Evolutionary conservation across 37 sponge, comb jelly and placozoan genomes (phyloP), one percentile per base, ranked within the genome.

Genomic region (Beroe ovata): DNA sequence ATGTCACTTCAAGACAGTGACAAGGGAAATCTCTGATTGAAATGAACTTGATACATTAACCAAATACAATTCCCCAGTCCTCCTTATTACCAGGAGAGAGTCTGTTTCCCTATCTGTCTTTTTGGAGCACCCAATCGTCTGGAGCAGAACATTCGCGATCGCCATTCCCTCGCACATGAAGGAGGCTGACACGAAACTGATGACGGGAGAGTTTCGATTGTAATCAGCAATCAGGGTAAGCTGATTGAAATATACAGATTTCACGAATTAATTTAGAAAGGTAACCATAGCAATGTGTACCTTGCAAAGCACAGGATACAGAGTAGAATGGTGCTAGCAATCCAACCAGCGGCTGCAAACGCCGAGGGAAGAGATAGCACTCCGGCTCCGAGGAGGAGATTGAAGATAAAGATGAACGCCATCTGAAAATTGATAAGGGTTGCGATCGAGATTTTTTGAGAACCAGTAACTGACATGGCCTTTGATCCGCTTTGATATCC

Each of bases 321-420:
- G 36, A 99, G 89, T 8, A 99, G 92, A 0, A 94, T 19, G n/a
- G 93, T 91, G 23, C 94, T 96, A 28, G 94, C 64, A 8, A 93
- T 64, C 60, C 94, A 90, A 19, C 99, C 99, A 0, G 95, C 96
- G 18, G 92, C 47, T 33, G 89, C 92, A 91, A 99, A 96, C 26
- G 96, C 96, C 54, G 91, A 71, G 35, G 99, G 99, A 34, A 99
- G 89, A 39, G 96, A 66, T 42, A 99, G 89, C 0, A 92, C 95
- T 16, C 99, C 99, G 37, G 93, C 93, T 18, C 99, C 99, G 8
- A 99, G 92, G 25, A 99, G 92, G 90, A 99, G 90, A 90, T 99
- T 99, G 93, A 99, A 95, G 62, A 96, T 90, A 88, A 95, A 99
- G 59, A 94, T 84, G 47, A 99, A 96, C 2, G 92, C 99, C 89